These are phyloP conservation scores for Ophion costatus DNA, from an alignment of 2,888 invertebrate genomes.

Conservation along the genomic window DNA sequence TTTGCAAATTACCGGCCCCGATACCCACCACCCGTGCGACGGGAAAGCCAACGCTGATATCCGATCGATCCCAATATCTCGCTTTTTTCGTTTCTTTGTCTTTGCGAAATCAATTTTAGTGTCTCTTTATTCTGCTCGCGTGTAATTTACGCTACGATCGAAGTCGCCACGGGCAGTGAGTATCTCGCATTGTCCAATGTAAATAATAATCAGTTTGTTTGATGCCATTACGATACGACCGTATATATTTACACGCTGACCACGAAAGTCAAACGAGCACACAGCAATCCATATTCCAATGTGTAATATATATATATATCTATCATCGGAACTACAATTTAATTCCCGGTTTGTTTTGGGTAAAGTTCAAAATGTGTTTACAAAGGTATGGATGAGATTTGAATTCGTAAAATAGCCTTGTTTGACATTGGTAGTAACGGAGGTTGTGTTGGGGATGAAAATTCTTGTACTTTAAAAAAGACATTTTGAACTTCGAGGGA, in stretches of 20 bases:
- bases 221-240: slow-evolving; percentile 65
- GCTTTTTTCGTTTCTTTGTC: slow-evolving; percentile 13
- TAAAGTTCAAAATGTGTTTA: too few species aligned
- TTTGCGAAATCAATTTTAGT: background rate
- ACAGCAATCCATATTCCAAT: slow-evolving; percentile 74
- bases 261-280: slow-evolving; percentile 73
- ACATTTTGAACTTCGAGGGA: background rate
- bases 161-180: slow-evolving; percentile 52
- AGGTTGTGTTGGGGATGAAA: background rate
- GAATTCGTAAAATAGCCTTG: background rate
- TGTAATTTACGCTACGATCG: background rate
- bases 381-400: background rate
- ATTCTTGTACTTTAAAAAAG: background rate
- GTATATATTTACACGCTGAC: slow-evolving; percentile 54
- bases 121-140: background rate
- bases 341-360: too few species aligned
- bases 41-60: slow-evolving; percentile 2
- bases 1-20: slow-evolving; percentile 64
- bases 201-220: slow-evolving; percentile 45
- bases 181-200: slow-evolving; percentile 54
- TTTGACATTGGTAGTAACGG: background rate
- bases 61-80: background rate
- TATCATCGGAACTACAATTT: background rate
- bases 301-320: slow-evolving; percentile 54
- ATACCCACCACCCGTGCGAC: slow-evolving; percentile 70